Conservation (phyloP, 2,888 invertebrate species). For the Oscheius sp. region DNA sequence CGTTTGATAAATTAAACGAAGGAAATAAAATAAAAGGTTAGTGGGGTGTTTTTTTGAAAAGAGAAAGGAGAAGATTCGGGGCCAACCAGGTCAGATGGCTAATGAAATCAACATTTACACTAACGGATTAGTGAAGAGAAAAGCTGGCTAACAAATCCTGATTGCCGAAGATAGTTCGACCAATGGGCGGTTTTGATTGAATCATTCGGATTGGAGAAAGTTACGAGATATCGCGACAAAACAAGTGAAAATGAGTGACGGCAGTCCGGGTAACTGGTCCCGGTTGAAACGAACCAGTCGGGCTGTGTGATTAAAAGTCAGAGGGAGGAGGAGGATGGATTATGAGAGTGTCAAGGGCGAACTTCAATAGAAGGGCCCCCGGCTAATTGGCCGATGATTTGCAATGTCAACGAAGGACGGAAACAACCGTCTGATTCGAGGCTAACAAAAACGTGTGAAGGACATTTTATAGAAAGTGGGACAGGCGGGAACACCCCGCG, state of each 20-base stretch:
- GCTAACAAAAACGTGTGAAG: constrained; percentile 4
- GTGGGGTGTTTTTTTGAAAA: no score
- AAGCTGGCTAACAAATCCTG: neutral
- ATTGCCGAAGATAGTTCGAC: neutral
- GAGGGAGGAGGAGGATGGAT: neutral
- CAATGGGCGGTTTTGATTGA: neutral
- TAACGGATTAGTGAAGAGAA: neutral
- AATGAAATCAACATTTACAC: no score
- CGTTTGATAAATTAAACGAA: no score
- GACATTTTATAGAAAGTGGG: constrained; percentile 22
- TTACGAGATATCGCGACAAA: neutral
- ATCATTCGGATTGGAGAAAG: neutral
- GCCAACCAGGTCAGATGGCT: no score
- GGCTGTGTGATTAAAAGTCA: constrained; percentile 18
- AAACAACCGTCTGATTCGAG: neutral
- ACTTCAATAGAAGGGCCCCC: no score
- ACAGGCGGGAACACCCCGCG: neutral
- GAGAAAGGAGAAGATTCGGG: no score
- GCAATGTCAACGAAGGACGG: neutral
- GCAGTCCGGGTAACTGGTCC: neutral
- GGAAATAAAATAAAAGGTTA: no score
- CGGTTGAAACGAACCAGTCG: neutral
- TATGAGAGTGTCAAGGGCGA: neutral
- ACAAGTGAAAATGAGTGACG: neutral
- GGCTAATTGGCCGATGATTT: neutral